Evolutionary conservation across 2,888 invertebrate species (phyloP), one percentile per base, ranked within the genome.

Genomic region (Cordylochernes scorpioides): DNA sequence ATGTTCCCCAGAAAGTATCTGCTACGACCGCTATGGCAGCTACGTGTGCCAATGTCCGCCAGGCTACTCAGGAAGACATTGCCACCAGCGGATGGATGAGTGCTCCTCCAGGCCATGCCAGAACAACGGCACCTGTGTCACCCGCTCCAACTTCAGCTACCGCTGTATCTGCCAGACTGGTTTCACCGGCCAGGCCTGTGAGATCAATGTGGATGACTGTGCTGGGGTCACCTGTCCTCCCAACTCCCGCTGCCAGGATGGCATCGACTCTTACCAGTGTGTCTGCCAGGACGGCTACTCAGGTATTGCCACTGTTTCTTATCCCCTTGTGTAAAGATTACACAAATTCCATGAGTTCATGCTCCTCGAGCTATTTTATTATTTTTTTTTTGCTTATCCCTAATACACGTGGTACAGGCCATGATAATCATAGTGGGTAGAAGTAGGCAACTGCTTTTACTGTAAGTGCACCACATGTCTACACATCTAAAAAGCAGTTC

Each of bases 1-100:
- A n/a, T n/a, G n/a, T n/a, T n/a, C n/a, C n/a, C n/a, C n/a, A n/a
- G n/a, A n/a, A n/a, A n/a, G n/a, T n/a, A n/a, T n/a, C n/a, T n/a
- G n/a, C n/a, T n/a, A n/a, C n/a, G n/a, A 91, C 48, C 82, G 84
- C 53, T 74, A 80, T 5, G 88, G 86, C 9, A 77, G 77, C 12
- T 91, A 80, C 58, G 61, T 77, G 48, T 91, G 88, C 49, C 80
- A 86, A 47, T 91, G 88, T 56, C 86, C 88, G 84, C 82, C 82
- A 48, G 88, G 86, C 71, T 60, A 65, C 65, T 29, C 29, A 8
- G 30, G 30, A 2, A 30, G 29, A 7, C 28, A 32, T 17, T 38
- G 33, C 25, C 29, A 38, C 24, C 35, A 35, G 17, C 80, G 80
- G 58, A 77, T 80, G 47, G 78, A 82, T 46, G 80, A 82, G 49